phyloP scores from a whole-genome alignment of 2,888 invertebrate genomes.

The Andrena chrysosceles region DNA sequence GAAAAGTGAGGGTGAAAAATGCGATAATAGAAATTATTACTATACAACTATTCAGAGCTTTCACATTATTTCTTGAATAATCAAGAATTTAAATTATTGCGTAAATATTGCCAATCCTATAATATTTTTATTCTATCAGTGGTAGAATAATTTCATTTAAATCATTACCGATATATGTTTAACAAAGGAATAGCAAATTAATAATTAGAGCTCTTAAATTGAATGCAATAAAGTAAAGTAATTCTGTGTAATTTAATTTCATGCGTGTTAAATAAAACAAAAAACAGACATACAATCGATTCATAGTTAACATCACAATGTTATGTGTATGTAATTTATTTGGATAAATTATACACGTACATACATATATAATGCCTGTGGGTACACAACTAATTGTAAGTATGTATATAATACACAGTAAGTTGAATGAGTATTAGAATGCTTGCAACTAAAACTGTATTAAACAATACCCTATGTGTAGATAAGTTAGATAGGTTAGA shows the following conservation, averaged over 20 bases:
- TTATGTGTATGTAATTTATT: background rate
- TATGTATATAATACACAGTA: background rate
- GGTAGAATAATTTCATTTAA: too few relatives aligned
- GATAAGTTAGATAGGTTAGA: background rate
- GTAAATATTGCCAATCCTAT: too few relatives aligned
- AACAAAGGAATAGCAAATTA: too few relatives aligned
- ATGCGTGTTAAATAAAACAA: background rate
- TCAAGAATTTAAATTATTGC: too few relatives aligned
- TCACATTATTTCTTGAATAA: too few relatives aligned
- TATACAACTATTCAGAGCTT: too few relatives aligned
- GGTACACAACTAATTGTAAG: too few relatives aligned
- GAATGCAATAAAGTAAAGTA: too few relatives aligned
- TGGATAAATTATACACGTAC: background rate
- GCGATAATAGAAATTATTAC: background rate
- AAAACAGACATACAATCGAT: background rate
- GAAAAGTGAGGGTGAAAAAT: background rate
- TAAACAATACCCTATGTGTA: background rate
- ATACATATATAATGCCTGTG: too few relatives aligned
- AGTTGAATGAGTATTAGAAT: background rate
- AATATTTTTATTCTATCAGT: too few relatives aligned
- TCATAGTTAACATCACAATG: background rate
- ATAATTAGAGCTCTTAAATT: too few relatives aligned
- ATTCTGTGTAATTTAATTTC: background rate
- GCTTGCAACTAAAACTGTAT: background rate
- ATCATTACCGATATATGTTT: too few relatives aligned